Evolutionary conservation across 2,888 invertebrate genomes (phyloP), one percentile per base, ranked within the genome.

Genomic region (Dichetophora obliterata): DNA sequence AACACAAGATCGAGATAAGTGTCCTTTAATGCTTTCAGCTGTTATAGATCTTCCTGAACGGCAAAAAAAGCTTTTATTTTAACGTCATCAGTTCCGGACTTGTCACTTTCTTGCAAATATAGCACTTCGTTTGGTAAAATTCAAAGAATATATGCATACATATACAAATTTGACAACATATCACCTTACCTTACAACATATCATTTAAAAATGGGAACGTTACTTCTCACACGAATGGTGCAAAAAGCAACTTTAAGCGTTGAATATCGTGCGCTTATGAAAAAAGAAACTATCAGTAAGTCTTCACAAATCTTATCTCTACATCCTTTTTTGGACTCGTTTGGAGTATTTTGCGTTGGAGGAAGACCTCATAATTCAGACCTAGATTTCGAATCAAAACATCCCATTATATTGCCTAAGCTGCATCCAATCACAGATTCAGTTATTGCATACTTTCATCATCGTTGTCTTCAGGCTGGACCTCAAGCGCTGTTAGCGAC

Each of bases 341-440:
- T 63, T 1, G 54, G 19, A 9, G 1, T 52, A 34, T 50, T 78
- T 11, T 70, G 70, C 74, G 78, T 81, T 22, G 80, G 80, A 24
- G 78, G 76, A 1, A 57, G 76, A 4, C 59, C 63, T 61, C 6
- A 69, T 34, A 59, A 75, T 70, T 50, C 68, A 68, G 19, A 31
- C 27, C 31, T 43, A 37, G 52, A 76, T 48, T 72, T 76, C 57
- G 74, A 72, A n/a, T n/a, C n/a, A n/a, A n/a, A n/a, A n/a, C n/a
- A n/a, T n/a, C n/a, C n/a, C n/a, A n/a, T n/a, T n/a, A 59, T 79
- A 54, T 68, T 80, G 72, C 81, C 79, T 5, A 80, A 77, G 48
- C 22, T 50, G 24, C 77, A 81, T 54, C 76, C 77, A 9, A 54
- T 79, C 8, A 80, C 78, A 3, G 54, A 57, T 6, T 68, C 80